These are phyloP conservation scores for Rhinoderma darwinii DNA, from an alignment of 2,113 vertebrate genomes.

Conservation along the genomic window DNA sequence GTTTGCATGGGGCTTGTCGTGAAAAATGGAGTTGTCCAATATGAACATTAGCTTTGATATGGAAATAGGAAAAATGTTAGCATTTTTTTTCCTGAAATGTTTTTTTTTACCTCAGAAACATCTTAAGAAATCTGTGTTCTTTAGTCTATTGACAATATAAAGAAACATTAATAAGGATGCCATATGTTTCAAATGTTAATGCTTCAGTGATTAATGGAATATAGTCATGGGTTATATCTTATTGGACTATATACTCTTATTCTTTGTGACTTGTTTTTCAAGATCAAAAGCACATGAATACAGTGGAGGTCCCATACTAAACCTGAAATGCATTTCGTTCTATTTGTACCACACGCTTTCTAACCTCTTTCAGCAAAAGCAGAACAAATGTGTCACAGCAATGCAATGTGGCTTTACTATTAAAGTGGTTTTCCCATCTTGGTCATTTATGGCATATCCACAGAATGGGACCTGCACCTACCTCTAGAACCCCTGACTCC, in stretches of 20 bases:
- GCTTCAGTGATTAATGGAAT: background rate
- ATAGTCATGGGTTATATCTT: background rate
- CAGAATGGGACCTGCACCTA: no score
- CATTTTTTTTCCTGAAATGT: background rate
- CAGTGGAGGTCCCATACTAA: background rate
- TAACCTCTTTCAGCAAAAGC: background rate
- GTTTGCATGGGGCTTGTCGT: no score
- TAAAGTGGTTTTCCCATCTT: no score
- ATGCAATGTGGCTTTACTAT: background rate
- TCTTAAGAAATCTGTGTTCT: background rate
- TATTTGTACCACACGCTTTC: background rate
- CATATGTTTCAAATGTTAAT: background rate
- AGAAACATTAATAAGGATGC: background rate
- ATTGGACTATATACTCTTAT: background rate
- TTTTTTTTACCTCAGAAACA: background rate
- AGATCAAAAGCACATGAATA: background rate
- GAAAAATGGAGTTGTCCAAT: background rate
- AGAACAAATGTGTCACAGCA: slow-evolving; percentile 19
- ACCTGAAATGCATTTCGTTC: background rate
- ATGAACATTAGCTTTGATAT: background rate
- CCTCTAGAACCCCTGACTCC: no score
- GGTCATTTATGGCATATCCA: no score
- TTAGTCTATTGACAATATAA: background rate
- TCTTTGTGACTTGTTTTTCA: background rate
- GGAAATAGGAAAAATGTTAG: background rate